Evolutionary conservation across 2,797 vertebrate genomes (phyloP).

Genomic region (Miichthys miiuy): DNA sequence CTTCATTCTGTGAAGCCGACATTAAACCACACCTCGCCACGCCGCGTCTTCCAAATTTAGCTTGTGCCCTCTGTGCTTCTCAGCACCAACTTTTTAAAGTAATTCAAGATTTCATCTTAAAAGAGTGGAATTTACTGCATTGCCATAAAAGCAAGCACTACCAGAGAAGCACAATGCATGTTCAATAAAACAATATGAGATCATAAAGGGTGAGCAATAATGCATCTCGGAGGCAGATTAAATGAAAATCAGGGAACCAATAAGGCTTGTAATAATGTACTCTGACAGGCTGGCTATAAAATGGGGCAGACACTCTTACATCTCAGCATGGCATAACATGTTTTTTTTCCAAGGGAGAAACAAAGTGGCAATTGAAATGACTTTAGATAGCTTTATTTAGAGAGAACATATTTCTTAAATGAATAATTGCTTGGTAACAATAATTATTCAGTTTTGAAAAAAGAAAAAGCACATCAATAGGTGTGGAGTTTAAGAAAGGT

Average conservation of each 20-base stretch:
- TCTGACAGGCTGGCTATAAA: conserved; percentile 80
- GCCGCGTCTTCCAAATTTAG: conserved; percentile 55
- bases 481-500: background rate
- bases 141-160: conserved; percentile 81
- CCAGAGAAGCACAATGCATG: conserved; percentile 85
- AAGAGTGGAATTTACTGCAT: conserved; percentile 83
- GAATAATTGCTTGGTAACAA: background rate
- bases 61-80: conserved; percentile 52
- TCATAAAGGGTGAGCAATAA: conserved; percentile 87
- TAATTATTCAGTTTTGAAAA: conserved; percentile 12
- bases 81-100: conserved; percentile 69
- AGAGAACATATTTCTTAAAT: conserved; percentile 22
- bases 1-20: conserved; percentile 40
- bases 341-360: conserved; percentile 38
- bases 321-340: conserved; percentile 48
- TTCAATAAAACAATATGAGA: conserved; percentile 90
- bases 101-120: conserved; percentile 82
- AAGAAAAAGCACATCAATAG: background rate
- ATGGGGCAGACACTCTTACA: conserved; percentile 65
- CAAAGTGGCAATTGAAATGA: conserved; percentile 23
- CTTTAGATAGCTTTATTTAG: conserved; percentile 13
- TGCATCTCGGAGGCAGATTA: conserved; percentile 86
- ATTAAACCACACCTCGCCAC: conserved; percentile 40
- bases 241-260: conserved; percentile 89
- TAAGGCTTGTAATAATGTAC: conserved; percentile 87